Conservation (phyloP, 1,140 invertebrate genomes). For the Halictus rubicundus region DNA sequence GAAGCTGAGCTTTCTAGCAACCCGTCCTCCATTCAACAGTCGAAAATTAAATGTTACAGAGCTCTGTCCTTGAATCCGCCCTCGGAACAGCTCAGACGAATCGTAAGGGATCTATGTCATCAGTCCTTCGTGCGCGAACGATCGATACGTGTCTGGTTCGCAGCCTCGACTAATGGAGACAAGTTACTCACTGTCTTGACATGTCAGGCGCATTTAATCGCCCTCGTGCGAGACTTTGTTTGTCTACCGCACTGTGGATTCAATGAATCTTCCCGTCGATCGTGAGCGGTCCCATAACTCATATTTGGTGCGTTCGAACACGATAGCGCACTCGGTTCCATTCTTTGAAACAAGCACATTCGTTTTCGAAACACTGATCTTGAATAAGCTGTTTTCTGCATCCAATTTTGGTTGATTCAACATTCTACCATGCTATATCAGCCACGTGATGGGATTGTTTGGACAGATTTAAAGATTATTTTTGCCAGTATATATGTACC, state of each 20-base stretch:
- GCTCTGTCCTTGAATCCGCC: constrained; percentile 14
- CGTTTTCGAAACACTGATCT: too few species aligned
- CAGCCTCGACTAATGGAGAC: constrained; percentile 28
- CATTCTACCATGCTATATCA: too few species aligned
- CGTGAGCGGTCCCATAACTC: neutral
- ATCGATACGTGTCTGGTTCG: constrained; percentile 13
- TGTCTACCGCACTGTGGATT: neutral
- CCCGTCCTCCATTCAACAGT: neutral
- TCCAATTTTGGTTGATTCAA: too few species aligned
- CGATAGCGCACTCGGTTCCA: too few species aligned
- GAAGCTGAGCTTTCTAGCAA: neutral
- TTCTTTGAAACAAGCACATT: too few species aligned
- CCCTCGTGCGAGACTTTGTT: neutral
- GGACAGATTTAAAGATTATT: too few species aligned
- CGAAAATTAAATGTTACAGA: neutral
- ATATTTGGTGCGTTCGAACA: neutral
- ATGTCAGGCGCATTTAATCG: constrained; percentile 16
- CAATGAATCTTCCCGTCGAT: neutral
- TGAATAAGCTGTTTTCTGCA: too few species aligned
- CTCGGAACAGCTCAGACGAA: constrained; percentile 27
- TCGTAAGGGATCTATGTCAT: constrained; percentile 31
- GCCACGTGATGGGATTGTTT: too few species aligned
- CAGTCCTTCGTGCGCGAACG: neutral
- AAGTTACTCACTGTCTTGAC: constrained; percentile 38
- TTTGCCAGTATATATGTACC: too few species aligned